Evolutionary conservation across 2,888 invertebrate genomes (phyloP).

Genomic region (Seira ritae): DNA sequence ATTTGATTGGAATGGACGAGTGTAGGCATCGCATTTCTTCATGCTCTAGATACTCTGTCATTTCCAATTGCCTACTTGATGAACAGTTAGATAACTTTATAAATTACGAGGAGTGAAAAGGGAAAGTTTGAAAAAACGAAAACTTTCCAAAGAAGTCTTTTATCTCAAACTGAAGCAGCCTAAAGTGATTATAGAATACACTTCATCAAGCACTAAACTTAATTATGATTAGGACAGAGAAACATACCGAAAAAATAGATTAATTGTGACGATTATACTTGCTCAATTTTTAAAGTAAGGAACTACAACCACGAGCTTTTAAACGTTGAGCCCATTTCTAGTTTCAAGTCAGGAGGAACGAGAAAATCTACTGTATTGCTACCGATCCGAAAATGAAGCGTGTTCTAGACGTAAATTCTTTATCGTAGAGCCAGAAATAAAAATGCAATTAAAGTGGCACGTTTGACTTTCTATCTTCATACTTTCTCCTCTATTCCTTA

Average conservation of each 20-base stretch:
- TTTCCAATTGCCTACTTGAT: slow-evolving; percentile 17
- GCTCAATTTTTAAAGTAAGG: not conserved
- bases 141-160: not conserved
- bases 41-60: not conserved
- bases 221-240: not conserved
- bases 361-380: too few relatives aligned
- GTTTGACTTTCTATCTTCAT: too few relatives aligned
- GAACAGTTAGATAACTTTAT: not conserved
- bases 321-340: too few relatives aligned
- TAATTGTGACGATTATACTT: not conserved
- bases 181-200: not conserved
- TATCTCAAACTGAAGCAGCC: not conserved
- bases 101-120: not conserved
- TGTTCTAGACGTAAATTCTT: not conserved
- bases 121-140: not conserved
- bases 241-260: not conserved
- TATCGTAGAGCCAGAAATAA: too few relatives aligned
- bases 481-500: too few relatives aligned
- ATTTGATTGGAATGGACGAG: slow-evolving; percentile 14
- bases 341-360: too few relatives aligned
- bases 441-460: too few relatives aligned
- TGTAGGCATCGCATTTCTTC: not conserved
- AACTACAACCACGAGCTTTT: too few relatives aligned
- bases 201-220: not conserved
- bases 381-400: too few relatives aligned